phyloP scores from a whole-genome alignment of 2,113 vertebrate genomes.

The Coturnix japonica region DNA sequence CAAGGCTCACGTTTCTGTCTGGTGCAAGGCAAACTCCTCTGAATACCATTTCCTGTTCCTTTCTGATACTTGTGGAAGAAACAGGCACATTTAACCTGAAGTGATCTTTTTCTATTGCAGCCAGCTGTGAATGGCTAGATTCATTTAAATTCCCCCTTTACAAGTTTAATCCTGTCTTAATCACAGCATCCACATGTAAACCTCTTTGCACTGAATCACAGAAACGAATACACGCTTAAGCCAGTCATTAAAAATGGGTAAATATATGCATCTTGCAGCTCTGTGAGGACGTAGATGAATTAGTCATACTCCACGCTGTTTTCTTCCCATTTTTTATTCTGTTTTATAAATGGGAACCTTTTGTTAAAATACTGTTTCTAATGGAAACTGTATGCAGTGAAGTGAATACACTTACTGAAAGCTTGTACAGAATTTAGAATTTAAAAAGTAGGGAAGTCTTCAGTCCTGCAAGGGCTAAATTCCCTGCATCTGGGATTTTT shows the following conservation, averaged over 20 bases:
- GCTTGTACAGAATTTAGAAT: background rate
- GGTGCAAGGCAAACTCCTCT: background rate
- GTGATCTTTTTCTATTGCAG: background rate
- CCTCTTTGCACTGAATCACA: background rate
- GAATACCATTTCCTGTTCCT: background rate
- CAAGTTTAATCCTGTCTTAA: conserved; percentile 36
- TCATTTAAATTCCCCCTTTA: background rate
- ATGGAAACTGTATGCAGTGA: background rate
- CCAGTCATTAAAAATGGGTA: background rate
- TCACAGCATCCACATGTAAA: background rate
- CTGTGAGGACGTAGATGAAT: background rate
- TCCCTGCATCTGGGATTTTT: background rate
- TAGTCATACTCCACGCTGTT: background rate
- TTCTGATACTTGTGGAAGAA: background rate
- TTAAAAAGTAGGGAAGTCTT: background rate
- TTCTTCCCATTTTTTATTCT: background rate
- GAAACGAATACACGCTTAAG: background rate
- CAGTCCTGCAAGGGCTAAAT: background rate
- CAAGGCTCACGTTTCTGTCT: background rate
- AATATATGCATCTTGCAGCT: background rate
- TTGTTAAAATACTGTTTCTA: background rate
- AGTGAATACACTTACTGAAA: background rate
- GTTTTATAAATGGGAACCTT: background rate
- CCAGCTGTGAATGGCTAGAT: background rate
- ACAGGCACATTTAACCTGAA: background rate